phyloP scores from a whole-genome alignment of 2,113 vertebrate species.

The Leiothrix lutea region DNA sequence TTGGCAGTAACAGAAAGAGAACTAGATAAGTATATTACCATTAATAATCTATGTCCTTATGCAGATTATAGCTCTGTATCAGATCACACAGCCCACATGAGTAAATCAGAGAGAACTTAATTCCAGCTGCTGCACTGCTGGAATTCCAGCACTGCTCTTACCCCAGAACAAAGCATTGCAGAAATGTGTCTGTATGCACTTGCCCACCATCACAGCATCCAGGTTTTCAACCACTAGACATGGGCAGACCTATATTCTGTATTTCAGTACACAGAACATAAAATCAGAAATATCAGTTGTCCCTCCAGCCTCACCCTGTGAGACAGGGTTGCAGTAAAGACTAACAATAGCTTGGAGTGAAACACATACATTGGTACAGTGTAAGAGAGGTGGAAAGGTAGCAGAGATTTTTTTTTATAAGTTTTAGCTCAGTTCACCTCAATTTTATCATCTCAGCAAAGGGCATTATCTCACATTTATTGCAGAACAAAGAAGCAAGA shows the following conservation, averaged over 20 bases:
- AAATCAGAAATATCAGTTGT: background rate
- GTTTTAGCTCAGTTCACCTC: background rate
- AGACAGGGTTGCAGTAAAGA: background rate
- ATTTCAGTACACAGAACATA: background rate
- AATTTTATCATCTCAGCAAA: background rate
- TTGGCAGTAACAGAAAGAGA: constrained; percentile 1
- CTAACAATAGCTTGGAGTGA: background rate
- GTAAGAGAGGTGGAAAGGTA: background rate
- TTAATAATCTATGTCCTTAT: background rate
- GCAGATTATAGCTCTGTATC: background rate
- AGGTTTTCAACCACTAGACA: background rate
- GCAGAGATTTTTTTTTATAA: background rate
- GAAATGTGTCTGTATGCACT: background rate
- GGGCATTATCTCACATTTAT: background rate
- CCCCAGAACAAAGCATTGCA: background rate
- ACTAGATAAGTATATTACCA: background rate
- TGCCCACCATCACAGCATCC: background rate
- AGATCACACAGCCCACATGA: background rate
- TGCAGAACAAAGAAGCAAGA: background rate
- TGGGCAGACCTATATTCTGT: background rate
- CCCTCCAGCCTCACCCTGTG: background rate
- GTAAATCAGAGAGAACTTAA: background rate
- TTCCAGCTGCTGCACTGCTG: background rate
- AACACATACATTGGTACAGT: background rate
- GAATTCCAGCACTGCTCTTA: background rate